These are phyloP conservation scores for Ceyx melanurus DNA, from an alignment of 2,113 vertebrate species.

Conservation along the genomic window DNA sequence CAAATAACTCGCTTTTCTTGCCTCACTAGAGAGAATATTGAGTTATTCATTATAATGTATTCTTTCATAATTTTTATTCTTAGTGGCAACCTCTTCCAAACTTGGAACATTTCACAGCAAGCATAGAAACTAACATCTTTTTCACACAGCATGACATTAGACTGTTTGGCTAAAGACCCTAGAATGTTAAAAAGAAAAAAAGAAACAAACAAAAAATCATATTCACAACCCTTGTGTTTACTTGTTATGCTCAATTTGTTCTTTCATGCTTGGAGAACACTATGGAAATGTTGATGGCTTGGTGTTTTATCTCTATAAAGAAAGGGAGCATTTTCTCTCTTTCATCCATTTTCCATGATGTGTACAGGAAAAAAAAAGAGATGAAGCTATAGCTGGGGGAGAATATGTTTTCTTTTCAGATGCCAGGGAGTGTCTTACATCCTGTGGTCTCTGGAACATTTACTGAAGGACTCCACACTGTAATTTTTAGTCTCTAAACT, in stretches of 20 bases:
- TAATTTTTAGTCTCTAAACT: neutral
- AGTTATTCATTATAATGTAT: conserved; percentile 27
- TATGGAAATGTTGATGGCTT: neutral
- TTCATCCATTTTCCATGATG: neutral
- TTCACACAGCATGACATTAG: conserved; percentile 37
- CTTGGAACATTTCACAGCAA: conserved; percentile 48
- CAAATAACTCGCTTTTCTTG: conserved; percentile 39
- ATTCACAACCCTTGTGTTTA: conserved; percentile 7
- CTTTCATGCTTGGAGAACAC: neutral
- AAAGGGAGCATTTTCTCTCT: neutral
- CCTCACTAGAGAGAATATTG: neutral
- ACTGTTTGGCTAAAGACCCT: conserved; percentile 52
- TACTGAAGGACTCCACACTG: neutral
- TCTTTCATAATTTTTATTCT: neutral
- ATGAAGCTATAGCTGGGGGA: neutral
- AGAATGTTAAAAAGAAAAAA: conserved; percentile 18
- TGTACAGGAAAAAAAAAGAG: neutral
- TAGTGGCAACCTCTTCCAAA: conserved; percentile 38
- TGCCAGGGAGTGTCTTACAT: neutral
- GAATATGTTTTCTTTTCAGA: neutral
- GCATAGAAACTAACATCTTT: conserved; percentile 55
- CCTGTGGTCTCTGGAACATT: neutral
- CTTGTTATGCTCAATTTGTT: conserved; percentile 34
- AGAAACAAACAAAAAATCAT: conserved; percentile 14
- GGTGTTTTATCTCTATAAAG: neutral